Conservation (phyloP, 2,888 invertebrate species). For the Lottia scabra region DNA sequence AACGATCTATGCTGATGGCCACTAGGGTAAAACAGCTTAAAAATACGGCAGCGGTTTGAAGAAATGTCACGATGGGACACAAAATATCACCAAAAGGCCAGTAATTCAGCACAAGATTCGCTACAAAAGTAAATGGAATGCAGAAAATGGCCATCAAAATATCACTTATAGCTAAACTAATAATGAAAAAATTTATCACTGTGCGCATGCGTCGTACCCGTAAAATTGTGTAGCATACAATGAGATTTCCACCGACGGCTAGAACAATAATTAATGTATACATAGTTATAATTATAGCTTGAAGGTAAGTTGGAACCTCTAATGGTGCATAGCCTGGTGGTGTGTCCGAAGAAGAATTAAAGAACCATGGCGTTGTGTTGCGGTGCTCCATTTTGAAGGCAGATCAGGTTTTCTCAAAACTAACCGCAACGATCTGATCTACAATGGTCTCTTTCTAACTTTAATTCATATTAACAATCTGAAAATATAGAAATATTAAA, state of each 20-base stretch:
- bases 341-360: background rate
- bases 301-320: conserved; percentile 54
- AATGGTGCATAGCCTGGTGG: conserved; percentile 31
- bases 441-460: too few relatives aligned
- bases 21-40: conserved; percentile 91
- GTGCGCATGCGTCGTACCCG: conserved; percentile 88
- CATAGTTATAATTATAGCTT: conserved; percentile 67
- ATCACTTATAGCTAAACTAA: conserved; percentile 69
- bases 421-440: too few relatives aligned
- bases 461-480: too few relatives aligned
- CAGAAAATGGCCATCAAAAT: conserved; percentile 70
- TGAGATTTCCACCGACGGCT: conserved; percentile 70
- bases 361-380: background rate
- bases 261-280: conserved; percentile 69
- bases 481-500: too few relatives aligned
- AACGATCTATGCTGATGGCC: conserved; percentile 90
- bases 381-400: background rate
- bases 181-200: conserved; percentile 82
- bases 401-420: too few relatives aligned
- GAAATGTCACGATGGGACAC: conserved; percentile 86
- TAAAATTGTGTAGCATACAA: conserved; percentile 88
- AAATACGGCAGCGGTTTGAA: conserved; percentile 74
- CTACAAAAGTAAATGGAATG: conserved; percentile 76
- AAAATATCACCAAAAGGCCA: conserved; percentile 89
- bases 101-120: conserved; percentile 81